Evolutionary conservation across 2,888 invertebrate genomes (phyloP), one percentile per base, ranked within the genome.

Genomic region (Anaspis maculata): DNA sequence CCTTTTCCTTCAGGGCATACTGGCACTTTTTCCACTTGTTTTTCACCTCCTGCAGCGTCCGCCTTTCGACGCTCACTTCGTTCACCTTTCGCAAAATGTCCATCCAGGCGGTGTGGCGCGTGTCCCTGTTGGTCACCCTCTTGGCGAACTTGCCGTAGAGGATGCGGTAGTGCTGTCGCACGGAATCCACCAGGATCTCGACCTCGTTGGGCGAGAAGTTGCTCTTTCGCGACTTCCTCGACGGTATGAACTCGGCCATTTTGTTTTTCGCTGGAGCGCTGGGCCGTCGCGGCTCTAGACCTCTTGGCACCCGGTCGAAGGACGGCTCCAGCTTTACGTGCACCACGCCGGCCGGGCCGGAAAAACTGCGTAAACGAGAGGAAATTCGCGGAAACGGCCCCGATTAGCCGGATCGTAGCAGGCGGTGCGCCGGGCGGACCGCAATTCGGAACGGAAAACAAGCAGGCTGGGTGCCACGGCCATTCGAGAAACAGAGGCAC

Each of bases 21-120:
- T 54, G 52, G 41, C 54, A 54, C 40, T 58, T 57, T 37, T 59
- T 59, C 59, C 58, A 59, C 36, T 57, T 58, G 37, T 56, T 59
- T 42, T 59, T 59, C 10, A 59, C 52, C 41, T 59, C 57, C 27
- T 52, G 47, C 19, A 59, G 37, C 12, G 59, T 59, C 9, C 59
- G 48, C 27, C 48, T 44, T 39, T 56, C 57, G 22, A 41, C 14
- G 14, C 55, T 48, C 29, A 59, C 57, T 22, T 41, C 44, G 40
- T 59, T 59, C 12, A 59, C 57, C 34, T 46, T 47, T 28, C 46
- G 46, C 31, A 52, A 41, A 16, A 59, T 50, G 22, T 53, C 52
- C 25, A 48, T 25, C 59, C 59, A 59, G 15, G 53, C 57, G 27
- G 41, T 49, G 25, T 52, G 48, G 14, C 55, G 42, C 3, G 49